phyloP scores from a whole-genome alignment of 2,113 vertebrate species.

The Callipepla squamata region DNA sequence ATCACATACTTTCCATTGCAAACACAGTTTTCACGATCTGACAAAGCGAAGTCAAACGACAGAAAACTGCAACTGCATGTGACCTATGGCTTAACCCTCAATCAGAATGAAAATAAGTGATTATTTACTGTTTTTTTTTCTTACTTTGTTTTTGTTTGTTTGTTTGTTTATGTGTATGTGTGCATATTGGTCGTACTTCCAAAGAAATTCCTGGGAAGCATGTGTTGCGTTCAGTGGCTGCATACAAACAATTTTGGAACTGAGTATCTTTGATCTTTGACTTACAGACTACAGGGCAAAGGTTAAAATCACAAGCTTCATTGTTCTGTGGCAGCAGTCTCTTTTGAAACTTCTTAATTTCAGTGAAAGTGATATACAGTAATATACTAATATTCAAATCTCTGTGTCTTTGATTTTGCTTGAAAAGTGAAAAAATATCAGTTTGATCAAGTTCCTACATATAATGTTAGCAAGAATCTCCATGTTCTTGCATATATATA shows the following conservation, averaged over 20 bases:
- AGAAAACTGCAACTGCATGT: constrained; percentile 69
- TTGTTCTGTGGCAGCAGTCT: constrained; percentile 59
- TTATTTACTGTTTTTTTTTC: neutral
- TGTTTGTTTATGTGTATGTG: constrained; percentile 50
- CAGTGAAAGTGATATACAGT: constrained; percentile 54
- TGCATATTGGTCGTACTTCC: constrained; percentile 71
- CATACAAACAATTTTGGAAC: constrained; percentile 60
- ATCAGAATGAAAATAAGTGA: constrained; percentile 64
- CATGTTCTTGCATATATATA: neutral
- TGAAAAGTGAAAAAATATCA: constrained; percentile 50
- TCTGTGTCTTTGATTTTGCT: constrained; percentile 52
- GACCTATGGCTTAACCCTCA: constrained; percentile 66
- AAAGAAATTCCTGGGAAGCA: constrained; percentile 70
- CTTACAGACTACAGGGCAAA: constrained; percentile 53
- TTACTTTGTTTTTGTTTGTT: neutral
- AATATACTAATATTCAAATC: constrained; percentile 68
- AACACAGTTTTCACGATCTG: constrained; percentile 72
- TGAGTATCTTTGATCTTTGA: constrained; percentile 71
- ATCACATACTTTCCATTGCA: constrained; percentile 57
- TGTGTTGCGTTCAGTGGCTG: constrained; percentile 20
- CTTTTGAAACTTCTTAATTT: constrained; percentile 62
- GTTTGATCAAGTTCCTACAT: neutral
- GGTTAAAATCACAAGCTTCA: constrained; percentile 62
- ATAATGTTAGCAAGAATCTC: neutral
- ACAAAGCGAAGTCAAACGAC: constrained; percentile 38